A percentile compares a stretch with the other conserved stretches of the same genome.
These are phyloP conservation scores for Paracentrotus lividus DNA, from an alignment of 53 echinoderm and acorn worm genomes.

Conservation along the genomic window DNA sequence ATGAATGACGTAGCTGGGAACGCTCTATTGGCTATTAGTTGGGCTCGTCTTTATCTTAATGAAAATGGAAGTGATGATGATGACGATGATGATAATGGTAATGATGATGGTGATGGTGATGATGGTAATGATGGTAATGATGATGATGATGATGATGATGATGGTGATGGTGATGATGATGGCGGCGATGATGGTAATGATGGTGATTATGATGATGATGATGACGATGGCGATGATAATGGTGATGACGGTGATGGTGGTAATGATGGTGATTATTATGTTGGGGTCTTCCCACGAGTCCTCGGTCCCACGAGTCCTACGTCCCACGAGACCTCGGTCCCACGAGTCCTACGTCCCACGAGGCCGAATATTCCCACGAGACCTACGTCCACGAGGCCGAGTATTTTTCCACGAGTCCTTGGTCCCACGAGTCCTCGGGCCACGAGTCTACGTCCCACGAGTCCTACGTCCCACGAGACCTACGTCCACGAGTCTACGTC, in stretches of 20 bases:
- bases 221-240: neutral
- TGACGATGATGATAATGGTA: neutral
- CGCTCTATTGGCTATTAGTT: neutral
- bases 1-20: neutral
- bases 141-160: neutral
- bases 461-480: too few species aligned
- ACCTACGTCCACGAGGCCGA: too few species aligned
- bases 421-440: too few species aligned
- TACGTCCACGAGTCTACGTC: too few species aligned
- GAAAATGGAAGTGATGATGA: neutral
- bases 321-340: too few species aligned
- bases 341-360: too few species aligned
- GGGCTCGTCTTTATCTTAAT: neutral
- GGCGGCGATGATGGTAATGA: neutral
- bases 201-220: too few species aligned
- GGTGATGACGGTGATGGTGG: neutral
- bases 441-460: too few species aligned
- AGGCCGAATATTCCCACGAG: too few species aligned
- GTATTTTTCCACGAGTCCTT: too few species aligned
- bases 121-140: neutral
- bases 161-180: neutral
- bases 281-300: too few species aligned
- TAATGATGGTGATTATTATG: neutral
- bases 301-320: too few species aligned
- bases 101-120: neutral